phyloP scores from a whole-genome alignment of 2,888 invertebrate species.

The Polymixis lichenea region DNA sequence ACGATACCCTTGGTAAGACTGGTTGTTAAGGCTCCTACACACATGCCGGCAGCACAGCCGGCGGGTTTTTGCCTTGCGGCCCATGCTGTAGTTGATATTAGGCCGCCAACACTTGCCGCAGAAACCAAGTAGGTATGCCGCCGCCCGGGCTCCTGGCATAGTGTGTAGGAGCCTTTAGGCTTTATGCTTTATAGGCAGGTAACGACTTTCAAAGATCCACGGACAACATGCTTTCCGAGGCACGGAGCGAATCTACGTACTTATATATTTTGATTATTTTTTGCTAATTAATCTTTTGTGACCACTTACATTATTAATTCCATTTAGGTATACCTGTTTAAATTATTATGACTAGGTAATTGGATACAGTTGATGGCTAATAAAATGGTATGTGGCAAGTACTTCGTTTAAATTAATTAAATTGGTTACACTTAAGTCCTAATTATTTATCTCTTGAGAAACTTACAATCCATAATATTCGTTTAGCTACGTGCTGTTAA shows the following conservation, averaged over 20 bases:
- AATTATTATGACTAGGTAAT: neutral
- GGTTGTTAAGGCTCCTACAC: too few relatives aligned
- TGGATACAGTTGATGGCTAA: neutral
- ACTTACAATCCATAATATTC: neutral
- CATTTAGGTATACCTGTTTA: neutral
- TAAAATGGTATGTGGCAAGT: neutral
- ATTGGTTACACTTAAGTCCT: neutral
- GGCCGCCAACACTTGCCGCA: too few relatives aligned
- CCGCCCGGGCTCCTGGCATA: too few relatives aligned
- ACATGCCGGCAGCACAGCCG: too few relatives aligned
- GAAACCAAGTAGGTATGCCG: too few relatives aligned
- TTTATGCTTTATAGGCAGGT: too few relatives aligned
- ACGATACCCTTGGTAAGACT: too few relatives aligned
- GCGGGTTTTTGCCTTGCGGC: too few relatives aligned
- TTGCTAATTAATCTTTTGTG: neutral
- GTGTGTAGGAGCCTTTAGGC: too few relatives aligned
- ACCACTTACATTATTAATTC: neutral
- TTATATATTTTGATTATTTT: neutral
- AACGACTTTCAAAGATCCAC: too few relatives aligned
- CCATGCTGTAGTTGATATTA: too few relatives aligned
- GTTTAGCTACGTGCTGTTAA: neutral
- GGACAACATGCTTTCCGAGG: too few relatives aligned
- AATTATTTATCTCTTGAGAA: neutral
- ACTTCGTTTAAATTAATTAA: neutral
- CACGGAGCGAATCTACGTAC: neutral